Evolutionary conservation across 1,140 invertebrate species (phyloP).

Genomic region (Camponotus pennsylvanicus): DNA sequence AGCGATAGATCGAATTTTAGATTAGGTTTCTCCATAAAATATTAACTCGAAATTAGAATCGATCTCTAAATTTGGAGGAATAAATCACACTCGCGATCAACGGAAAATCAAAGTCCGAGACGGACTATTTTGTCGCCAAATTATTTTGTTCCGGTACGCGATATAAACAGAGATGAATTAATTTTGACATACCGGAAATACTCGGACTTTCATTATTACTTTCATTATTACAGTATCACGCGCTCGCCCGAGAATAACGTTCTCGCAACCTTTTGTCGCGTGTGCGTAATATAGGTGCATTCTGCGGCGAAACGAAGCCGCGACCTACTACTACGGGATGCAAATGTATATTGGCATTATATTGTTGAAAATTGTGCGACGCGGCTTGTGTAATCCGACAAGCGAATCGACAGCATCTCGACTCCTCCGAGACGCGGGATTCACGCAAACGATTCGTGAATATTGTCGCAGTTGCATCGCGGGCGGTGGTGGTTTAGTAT

Average conservation of each 20-base stretch:
- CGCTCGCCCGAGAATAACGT: slow-evolving; percentile 31
- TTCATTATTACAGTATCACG: slow-evolving; percentile 51
- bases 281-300: slow-evolving; percentile 59
- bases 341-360: slow-evolving; percentile 52
- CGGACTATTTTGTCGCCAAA: neutral
- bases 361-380: slow-evolving; percentile 69
- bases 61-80: neutral
- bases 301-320: slow-evolving; percentile 64
- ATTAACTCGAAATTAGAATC: too few species aligned
- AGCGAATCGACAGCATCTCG: slow-evolving; percentile 39
- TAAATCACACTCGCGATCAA: neutral
- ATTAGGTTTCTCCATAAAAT: neutral
- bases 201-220: slow-evolving; percentile 43
- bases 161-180: slow-evolving; percentile 27
- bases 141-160: slow-evolving; percentile 22
- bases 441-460: slow-evolving; percentile 6
- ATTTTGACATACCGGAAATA: neutral
- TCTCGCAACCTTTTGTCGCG: slow-evolving; percentile 27
- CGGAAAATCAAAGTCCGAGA: neutral
- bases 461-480: neutral
- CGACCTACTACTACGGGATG: slow-evolving; percentile 1
- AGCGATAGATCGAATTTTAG: too few species aligned
- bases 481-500: neutral
- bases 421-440: slow-evolving; percentile 54
- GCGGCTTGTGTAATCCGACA: slow-evolving; percentile 45